Conservation (phyloP, 1,140 invertebrate genomes). For the Gonioctena quinquepunctata region DNA sequence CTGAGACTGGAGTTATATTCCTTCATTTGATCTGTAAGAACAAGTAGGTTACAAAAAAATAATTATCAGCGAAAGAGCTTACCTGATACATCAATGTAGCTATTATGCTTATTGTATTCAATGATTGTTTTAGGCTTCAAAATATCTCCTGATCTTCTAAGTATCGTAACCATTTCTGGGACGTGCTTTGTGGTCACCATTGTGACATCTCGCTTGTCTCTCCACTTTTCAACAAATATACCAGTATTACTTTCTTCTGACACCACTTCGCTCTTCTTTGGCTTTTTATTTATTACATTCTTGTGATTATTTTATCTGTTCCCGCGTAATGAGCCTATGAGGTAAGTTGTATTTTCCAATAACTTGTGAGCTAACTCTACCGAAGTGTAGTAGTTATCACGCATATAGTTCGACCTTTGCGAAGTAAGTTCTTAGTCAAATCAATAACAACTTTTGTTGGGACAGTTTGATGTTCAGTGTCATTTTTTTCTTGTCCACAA, state of each 20-base stretch:
- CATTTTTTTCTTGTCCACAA: slow-evolving; percentile 34
- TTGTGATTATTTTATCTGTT: slow-evolving; percentile 42
- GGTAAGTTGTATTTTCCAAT: slow-evolving; percentile 47
- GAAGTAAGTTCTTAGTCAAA: slow-evolving; percentile 40
- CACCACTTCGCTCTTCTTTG: slow-evolving; percentile 47
- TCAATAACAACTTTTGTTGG: slow-evolving; percentile 41
- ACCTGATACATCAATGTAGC: slow-evolving; percentile 52
- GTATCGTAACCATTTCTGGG: slow-evolving; percentile 39
- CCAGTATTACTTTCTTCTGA: slow-evolving; percentile 47
- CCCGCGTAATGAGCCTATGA: slow-evolving; percentile 47
- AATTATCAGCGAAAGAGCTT: slow-evolving; percentile 50
- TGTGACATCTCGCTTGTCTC: slow-evolving; percentile 49
- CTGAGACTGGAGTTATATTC: slow-evolving; percentile 23
- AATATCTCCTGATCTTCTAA: slow-evolving; percentile 36
- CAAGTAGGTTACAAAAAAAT: background rate
- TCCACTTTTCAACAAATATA: slow-evolving; percentile 52
- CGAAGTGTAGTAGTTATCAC: slow-evolving; percentile 57
- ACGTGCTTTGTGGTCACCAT: slow-evolving; percentile 47
- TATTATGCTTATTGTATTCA: slow-evolving; percentile 31
- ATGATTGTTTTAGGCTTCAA: background rate
- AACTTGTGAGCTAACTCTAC: slow-evolving; percentile 49
- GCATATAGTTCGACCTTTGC: slow-evolving; percentile 50
- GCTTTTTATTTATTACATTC: slow-evolving; percentile 43
- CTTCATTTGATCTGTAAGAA: slow-evolving; percentile 46
- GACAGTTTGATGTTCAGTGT: slow-evolving; percentile 50